A percentile compares a stretch with the other conserved stretches of the same genome.
Conservation (phyloP, 2,113 vertebrate genomes). For the Pterocles orientalis region DNA sequence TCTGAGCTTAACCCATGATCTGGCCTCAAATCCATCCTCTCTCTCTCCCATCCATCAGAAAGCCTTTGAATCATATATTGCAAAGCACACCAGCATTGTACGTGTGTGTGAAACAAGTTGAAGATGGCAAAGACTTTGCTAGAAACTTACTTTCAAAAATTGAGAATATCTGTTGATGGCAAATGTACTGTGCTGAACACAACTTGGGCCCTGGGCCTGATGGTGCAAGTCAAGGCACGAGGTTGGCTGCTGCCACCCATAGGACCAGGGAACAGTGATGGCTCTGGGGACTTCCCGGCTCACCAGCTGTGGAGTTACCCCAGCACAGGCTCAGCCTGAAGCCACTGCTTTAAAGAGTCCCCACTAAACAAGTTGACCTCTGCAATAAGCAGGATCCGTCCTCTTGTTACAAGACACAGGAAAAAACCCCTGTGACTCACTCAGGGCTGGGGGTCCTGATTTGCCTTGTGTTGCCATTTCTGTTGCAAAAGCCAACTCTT, state of each 20-base stretch:
- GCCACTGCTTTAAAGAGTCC: neutral
- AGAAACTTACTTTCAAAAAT: neutral
- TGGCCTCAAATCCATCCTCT: neutral
- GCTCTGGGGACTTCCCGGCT: neutral
- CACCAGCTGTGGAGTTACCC: accelerated
- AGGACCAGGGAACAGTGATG: neutral
- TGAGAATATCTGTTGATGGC: neutral
- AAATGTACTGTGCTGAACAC: neutral
- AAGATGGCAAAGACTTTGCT: neutral
- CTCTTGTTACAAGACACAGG: neutral
- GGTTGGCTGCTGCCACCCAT: accelerated
- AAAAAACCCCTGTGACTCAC: neutral
- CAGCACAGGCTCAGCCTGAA: neutral
- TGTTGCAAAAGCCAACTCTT: neutral
- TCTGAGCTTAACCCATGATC: neutral
- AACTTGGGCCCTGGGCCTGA: neutral
- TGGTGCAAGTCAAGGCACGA: neutral
- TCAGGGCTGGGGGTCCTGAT: neutral
- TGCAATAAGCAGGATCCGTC: neutral
- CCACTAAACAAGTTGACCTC: neutral
- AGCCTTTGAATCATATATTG: neutral
- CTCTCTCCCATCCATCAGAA: neutral
- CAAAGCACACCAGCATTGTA: neutral
- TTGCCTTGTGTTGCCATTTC: neutral
- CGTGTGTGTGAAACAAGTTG: accelerated